Percentiles rank a stretch among this genome's conserved stretches.
Evolutionary conservation across 2,888 invertebrate genomes (phyloP).

Genomic region (Agrotis exclamationis): DNA sequence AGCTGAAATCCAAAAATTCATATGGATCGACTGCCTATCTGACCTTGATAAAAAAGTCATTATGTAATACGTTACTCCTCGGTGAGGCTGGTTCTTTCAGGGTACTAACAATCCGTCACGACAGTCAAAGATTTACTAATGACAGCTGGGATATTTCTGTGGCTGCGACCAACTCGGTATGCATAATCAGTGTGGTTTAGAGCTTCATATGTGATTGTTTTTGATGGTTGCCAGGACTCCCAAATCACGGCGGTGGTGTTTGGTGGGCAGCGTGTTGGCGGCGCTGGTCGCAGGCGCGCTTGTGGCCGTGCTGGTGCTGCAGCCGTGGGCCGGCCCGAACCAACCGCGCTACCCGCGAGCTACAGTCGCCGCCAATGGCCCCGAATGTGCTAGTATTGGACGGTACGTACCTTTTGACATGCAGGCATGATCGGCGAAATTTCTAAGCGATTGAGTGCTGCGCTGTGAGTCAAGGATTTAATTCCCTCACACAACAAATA

Average conservation of each 20-base stretch:
- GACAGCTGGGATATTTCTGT: background rate
- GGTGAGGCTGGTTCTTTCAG: background rate
- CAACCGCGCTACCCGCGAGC: slow-evolving; percentile 87
- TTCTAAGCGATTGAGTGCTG: no score
- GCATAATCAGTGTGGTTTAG: background rate
- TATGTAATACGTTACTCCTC: no score
- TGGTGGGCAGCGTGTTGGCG: slow-evolving; percentile 83
- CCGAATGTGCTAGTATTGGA: slow-evolving; percentile 94
- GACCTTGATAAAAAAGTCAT: background rate
- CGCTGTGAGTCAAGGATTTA: no score
- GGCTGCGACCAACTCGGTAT: background rate
- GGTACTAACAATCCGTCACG: background rate
- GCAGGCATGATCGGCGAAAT: no score
- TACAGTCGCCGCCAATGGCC: slow-evolving; percentile 94
- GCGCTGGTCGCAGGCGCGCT: slow-evolving; percentile 83
- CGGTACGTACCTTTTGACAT: slow-evolving; percentile 80
- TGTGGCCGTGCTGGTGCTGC: slow-evolving; percentile 86
- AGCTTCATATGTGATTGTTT: background rate
- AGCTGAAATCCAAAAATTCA: background rate
- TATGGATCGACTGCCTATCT: background rate
- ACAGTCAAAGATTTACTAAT: background rate
- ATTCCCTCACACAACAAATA: no score
- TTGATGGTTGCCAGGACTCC: slow-evolving; percentile 60
- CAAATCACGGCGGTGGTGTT: slow-evolving; percentile 76
- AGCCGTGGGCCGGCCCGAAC: slow-evolving; percentile 82